A percentile compares a stretch with the other conserved stretches of the same genome.
Evolutionary conservation across 2,888 invertebrate species (phyloP).

Genomic region (Pristionchus entomophagus): DNA sequence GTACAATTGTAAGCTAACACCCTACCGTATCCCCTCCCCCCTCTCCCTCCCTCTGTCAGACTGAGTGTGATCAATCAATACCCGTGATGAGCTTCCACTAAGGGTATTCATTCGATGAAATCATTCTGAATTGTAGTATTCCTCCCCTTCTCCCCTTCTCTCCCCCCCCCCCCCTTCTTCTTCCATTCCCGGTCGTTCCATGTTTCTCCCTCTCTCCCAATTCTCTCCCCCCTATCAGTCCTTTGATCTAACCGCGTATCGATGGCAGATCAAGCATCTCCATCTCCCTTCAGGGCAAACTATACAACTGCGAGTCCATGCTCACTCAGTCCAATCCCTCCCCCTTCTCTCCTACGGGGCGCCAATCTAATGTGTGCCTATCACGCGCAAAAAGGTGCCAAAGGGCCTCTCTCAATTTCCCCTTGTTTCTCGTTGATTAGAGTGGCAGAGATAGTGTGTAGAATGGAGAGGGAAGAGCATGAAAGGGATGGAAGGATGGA

Average conservation of each 20-base stretch:
- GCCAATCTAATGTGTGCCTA: conserved; percentile 37
- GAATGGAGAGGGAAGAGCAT: background rate
- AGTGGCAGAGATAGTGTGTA: background rate
- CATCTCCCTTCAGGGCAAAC: background rate
- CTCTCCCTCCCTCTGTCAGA: background rate
- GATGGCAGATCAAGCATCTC: conserved; percentile 19
- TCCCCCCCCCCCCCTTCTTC: background rate
- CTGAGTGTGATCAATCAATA: conserved; percentile 18
- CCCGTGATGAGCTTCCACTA: background rate
- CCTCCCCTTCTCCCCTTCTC: background rate
- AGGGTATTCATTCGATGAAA: conserved; percentile 2
- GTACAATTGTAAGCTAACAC: background rate
- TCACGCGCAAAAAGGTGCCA: conserved; percentile 32
- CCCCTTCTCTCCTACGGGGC: background rate
- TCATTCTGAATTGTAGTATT: background rate
- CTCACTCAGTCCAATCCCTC: background rate
- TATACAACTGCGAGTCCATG: conserved; percentile 1
- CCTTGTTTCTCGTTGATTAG: background rate
- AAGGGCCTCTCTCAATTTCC: background rate
- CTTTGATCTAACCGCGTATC: conserved; percentile 25
- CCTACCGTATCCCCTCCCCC: background rate
- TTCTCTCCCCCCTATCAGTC: too few relatives aligned
- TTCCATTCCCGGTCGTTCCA: background rate
- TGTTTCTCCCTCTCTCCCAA: background rate
- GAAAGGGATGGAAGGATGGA: conserved; percentile 28